Evolutionary conservation across 2,113 vertebrate species (phyloP), one percentile per base, ranked within the genome.

Genomic region (Dasyornis broadbenti): DNA sequence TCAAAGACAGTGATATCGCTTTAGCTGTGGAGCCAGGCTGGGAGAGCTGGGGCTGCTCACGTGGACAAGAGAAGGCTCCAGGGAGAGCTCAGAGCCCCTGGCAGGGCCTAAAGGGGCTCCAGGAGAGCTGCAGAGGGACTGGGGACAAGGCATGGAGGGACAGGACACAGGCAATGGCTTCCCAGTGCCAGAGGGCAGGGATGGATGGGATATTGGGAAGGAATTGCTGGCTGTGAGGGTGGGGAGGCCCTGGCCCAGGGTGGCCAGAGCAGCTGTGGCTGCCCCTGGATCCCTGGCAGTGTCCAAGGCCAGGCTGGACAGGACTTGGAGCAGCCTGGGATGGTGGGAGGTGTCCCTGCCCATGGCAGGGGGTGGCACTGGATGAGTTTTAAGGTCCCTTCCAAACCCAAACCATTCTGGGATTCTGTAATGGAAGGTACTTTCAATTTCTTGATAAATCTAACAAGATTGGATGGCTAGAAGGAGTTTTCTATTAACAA

Each of bases 291-390:
- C 50, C 76, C 76, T 73, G 86, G 33, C 2, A 81, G 44, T 57
- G 68, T 0, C 27, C 22, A 1, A 24, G 86, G 33, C 22, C 52
- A 50, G 44, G 33, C 0, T 73, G 60, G 26, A 64, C 0, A 0
- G 26, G 26, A 8, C 26, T 49, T 10, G 59, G 44, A 39, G 28
- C 44, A 28, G 0, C 15, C 10, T 52, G 45, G 15, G 3, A 0
- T 0, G 8, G 44, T 30, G 77, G 53, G 1, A 59, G 15, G 0
- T 81, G 68, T 59, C 44, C 52, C 37, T 59, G 19, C 7, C 21
- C 44, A 9, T 39, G 33, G 27, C 44, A 45, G 8, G 5, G 5
- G 10, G 2, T 14, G 13, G 7, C 0, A 11, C 1, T 1, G 1
- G 23, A 7, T 72, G 18, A 8, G 0, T 33, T 33, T 33, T 10